Evolutionary conservation across 2,797 vertebrate genomes (phyloP).

Genomic region (Triplophysa yarkandensis): DNA sequence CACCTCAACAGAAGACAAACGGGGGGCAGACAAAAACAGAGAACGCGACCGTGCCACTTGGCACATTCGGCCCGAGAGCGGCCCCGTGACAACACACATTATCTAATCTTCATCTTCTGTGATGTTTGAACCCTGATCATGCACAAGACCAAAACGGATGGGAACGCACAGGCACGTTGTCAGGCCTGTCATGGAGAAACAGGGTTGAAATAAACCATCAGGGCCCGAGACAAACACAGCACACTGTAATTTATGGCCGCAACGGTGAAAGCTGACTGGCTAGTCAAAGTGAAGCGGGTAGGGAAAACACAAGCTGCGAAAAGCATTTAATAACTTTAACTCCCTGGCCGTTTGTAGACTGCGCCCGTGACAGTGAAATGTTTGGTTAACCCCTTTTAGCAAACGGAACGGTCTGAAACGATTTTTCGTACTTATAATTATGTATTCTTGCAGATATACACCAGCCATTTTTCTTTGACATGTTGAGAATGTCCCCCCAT

Average conservation of each 20-base stretch:
- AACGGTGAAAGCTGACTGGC: conserved; percentile 37
- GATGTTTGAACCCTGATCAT: conserved; percentile 8
- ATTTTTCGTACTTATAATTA: conserved; percentile 58
- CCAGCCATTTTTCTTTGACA: conserved; percentile 59
- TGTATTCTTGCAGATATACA: conserved; percentile 56
- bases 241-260: conserved; percentile 53
- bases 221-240: conserved; percentile 45
- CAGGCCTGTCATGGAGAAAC: conserved; percentile 31
- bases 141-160: background rate
- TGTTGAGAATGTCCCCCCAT: conserved; percentile 48
- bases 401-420: conserved; percentile 42
- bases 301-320: conserved; percentile 54
- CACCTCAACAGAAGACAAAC: conserved; percentile 9
- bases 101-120: conserved; percentile 3
- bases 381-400: conserved; percentile 54
- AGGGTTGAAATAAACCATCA: conserved; percentile 55
- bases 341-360: conserved; percentile 25
- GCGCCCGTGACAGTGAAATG: conserved; percentile 51
- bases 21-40: conserved; percentile 13
- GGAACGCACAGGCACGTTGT: conserved; percentile 37
- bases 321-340: conserved; percentile 53
- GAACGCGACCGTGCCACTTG: background rate
- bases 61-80: background rate
- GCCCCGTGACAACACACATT: conserved; percentile 7
- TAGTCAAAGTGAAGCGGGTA: conserved; percentile 41